These are phyloP conservation scores for Neoascia interrupta DNA, from an alignment of 2,888 invertebrate species.

Conservation along the genomic window DNA sequence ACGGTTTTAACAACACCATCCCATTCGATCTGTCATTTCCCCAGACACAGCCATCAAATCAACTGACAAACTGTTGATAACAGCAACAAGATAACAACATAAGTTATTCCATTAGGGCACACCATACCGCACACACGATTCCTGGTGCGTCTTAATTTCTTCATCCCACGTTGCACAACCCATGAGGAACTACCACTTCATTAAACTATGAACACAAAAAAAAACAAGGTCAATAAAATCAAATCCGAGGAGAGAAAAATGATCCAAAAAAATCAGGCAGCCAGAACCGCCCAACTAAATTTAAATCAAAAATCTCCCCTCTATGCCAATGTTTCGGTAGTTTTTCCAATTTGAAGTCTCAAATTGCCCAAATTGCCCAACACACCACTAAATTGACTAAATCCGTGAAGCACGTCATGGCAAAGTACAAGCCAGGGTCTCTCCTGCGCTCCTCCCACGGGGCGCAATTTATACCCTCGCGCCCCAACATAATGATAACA, in stretches of 20 bases:
- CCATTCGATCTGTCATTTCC: conserved; percentile 20
- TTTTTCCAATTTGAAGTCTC: conserved; percentile 33
- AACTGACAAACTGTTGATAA: conserved; percentile 3
- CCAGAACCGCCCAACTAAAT: conserved; percentile 22
- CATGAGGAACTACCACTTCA: conserved; percentile 48
- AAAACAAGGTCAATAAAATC: conserved; percentile 59
- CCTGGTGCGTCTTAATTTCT: conserved; percentile 17
- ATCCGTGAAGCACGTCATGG: conserved; percentile 33
- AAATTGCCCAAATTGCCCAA: conserved; percentile 54
- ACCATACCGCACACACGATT: conserved; percentile 10
- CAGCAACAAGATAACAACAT: background rate
- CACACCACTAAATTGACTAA: conserved; percentile 36
- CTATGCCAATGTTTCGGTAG: conserved; percentile 7
- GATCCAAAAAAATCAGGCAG: background rate
- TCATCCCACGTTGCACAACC: conserved; percentile 25
- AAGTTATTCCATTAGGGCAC: background rate
- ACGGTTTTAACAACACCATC: background rate
- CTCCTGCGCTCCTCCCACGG: conserved; percentile 1
- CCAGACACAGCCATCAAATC: conserved; percentile 1
- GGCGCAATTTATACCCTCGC: background rate
- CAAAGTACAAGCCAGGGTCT: background rate
- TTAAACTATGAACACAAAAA: too few species aligned
- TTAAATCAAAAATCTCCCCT: conserved; percentile 30
- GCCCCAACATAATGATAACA: conserved; percentile 20
- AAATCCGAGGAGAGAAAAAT: conserved; percentile 21